A percentile compares a stretch with the other conserved stretches of the same genome.
Conservation (phyloP, 1,140 invertebrate species). For the Araneus ventricosus region DNA sequence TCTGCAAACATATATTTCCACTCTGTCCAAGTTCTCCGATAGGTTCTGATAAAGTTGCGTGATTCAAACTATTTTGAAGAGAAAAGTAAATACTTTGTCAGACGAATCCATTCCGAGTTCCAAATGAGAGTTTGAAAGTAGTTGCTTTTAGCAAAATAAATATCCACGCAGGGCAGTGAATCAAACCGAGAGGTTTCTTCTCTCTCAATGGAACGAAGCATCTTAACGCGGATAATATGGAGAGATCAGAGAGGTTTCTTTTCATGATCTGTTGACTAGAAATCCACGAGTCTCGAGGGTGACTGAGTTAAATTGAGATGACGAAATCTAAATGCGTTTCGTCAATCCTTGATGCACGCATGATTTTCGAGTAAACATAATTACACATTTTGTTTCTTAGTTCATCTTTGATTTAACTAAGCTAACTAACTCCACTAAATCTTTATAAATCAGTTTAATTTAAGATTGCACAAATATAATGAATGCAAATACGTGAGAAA, state of each 20-base stretch:
- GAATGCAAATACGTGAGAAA: no score
- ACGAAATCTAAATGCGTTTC: no score
- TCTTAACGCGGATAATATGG: not conserved
- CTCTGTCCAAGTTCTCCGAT: slow-evolving; percentile 8
- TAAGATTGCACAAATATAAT: no score
- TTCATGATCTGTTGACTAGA: not conserved
- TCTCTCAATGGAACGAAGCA: not conserved
- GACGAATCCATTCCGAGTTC: slow-evolving; percentile 8
- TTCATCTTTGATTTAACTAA: no score
- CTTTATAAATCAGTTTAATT: no score
- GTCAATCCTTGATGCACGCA: no score
- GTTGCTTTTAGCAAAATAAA: slow-evolving; percentile 32
- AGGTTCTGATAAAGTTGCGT: slow-evolving; percentile 5
- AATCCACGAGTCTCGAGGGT: not conserved
- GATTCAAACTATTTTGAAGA: slow-evolving; percentile 40
- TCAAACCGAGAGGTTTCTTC: not conserved
- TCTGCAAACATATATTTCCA: not conserved
- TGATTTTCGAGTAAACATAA: no score
- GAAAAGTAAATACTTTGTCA: slow-evolving; percentile 36
- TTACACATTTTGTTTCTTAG: no score
- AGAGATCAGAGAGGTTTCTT: not conserved
- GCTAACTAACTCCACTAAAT: no score
- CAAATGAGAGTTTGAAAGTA: slow-evolving; percentile 45
- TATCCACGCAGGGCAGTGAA: not conserved
- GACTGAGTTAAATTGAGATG: not conserved